Base-by-base conservation (phyloP, 2,797 vertebrate species). In the Antrozous pallidus region DNA sequence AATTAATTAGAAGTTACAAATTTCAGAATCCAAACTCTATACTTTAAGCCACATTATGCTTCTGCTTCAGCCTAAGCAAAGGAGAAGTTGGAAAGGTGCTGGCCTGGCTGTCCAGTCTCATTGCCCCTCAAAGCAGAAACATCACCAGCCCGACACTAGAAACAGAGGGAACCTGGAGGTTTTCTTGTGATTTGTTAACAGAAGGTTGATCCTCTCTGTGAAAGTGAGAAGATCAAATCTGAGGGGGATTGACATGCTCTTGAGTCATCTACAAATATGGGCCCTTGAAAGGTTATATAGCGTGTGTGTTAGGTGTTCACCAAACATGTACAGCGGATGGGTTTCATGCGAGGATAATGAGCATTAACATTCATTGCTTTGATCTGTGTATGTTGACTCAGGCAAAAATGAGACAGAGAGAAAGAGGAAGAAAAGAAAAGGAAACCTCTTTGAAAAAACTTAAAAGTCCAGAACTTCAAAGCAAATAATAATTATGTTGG, bases 341-440 rank as follows among this genome's bases (percentile, higher is more conserved):
- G 51, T 73, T 70, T 51, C 47, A 22, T 90, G 94, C 42, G 49
- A 65, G 8, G 45, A 78, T 79, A 91, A 81, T 54, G 28, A 40
- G 10, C n/a, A 49, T 87, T 77, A 74, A 67, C 58, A 38, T 90
- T 86, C n/a, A 17, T 18, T 85, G 86, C 45, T 96, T 97, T 93
- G 85, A 95, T 93, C 58, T 95, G 96, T 78, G 18, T 93, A 88
- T 88, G 51, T 45, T 95, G 88, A 94, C 16, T 79, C 0, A 13
- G 67, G 22, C 31, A 90, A 84, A 85, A 65, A 74, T 16, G 20
- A 56, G 2, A 22, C 8, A 33, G 3, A 61, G 3, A 58, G 33
- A 56, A 10, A 26, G 56, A 61, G 16, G 36, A 74, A 63, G 24
- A 24, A 65, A 26, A 45, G 20, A n/a, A 63, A 56, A 61, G 36